Base-by-base conservation (phyloP, 2,797 vertebrate species). In the Helicolenus hilgendorfi region DNA sequence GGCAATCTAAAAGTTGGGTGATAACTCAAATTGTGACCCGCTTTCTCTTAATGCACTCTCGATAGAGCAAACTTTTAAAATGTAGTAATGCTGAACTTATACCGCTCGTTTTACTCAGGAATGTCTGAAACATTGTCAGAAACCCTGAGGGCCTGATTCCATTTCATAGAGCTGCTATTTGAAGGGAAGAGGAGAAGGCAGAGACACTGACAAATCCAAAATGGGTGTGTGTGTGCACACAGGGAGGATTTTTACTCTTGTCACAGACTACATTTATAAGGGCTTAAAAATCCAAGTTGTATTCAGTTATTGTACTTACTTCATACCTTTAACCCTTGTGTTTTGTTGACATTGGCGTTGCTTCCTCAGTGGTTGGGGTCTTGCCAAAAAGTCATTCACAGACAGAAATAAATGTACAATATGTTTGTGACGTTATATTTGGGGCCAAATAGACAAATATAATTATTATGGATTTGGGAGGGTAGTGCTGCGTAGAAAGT, bases 91-190 rank as follows among this genome's bases (percentile, higher is more conserved):
- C 56, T 74, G 69, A 87, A 89, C 72, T 90, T 64, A 20, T 20
- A 72, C 72, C 24, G 7, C 83, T 92, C 87, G 62, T 91, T 93
- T 89, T 84, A 81, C 78, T 84, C 63, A 27, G 74, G 63, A 82
- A 81, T 80, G 85, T 84, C 79, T 78, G 64, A 89, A 85, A 90
- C 81, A 41, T 88, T 81, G 88, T 90, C 88, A 79, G 71, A 88
- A 80, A 88, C 84, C 91, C 89, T 41, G 77, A 80, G 91, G 92
- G 91, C 62, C 63, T 41, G 11, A 89, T 92, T 83, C 84, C 86
- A 92, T 92, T 94, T 94, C 83, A 94, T 77, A 86, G 86, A 86
- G 86, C 85, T 89, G 89, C 90, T 89, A 84, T 92, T 89, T 86
- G 89, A 91, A 81, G 77, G 74, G 77, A 92, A 83, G 79, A 81